These are phyloP conservation scores for Hydropotes inermis DNA, from an alignment of 2,113 vertebrate genomes.

Conservation along the genomic window DNA sequence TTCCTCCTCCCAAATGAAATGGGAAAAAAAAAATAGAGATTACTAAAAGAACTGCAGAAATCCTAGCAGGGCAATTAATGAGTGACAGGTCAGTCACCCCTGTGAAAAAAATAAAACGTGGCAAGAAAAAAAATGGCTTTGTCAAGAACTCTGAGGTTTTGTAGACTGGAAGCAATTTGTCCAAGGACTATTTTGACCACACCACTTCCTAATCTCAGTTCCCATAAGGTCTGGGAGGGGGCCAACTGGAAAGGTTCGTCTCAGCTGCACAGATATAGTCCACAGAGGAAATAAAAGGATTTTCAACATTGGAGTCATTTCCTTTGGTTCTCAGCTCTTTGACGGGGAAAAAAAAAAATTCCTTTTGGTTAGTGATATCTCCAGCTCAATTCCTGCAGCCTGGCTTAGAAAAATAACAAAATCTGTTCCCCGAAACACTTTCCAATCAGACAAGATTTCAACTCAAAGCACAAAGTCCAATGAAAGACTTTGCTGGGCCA, in stretches of 20 bases:
- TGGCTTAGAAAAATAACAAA: conserved; percentile 77
- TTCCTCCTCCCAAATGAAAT: conserved; percentile 26
- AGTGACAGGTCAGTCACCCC: conserved; percentile 25
- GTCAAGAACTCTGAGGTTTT: conserved; percentile 78
- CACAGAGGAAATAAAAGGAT: conserved; percentile 88
- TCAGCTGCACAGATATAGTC: conserved; percentile 85
- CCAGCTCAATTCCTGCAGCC: conserved; percentile 84
- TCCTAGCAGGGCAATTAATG: conserved; percentile 46
- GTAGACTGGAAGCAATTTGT: conserved; percentile 83
- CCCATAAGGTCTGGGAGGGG: conserved; percentile 83
- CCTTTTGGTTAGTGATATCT: conserved; percentile 86
- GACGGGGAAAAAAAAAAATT: conserved; percentile 78
- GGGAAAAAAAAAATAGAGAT: neutral
- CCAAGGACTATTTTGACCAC: conserved; percentile 84
- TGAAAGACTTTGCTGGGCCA: conserved; percentile 54
- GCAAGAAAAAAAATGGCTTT: conserved; percentile 58
- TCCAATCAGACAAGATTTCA: conserved; percentile 71
- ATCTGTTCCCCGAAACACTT: conserved; percentile 46
- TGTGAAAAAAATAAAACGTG: conserved; percentile 46
- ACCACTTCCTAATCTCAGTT: conserved; percentile 86
- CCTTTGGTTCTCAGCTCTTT: conserved; percentile 86
- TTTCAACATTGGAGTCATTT: conserved; percentile 91
- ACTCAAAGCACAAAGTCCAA: conserved; percentile 57
- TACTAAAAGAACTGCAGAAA: conserved; percentile 46
- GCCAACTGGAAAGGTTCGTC: conserved; percentile 81